phyloP scores from a whole-genome alignment of 2,797 vertebrate species.

The Triplophysa yarkandensis region DNA sequence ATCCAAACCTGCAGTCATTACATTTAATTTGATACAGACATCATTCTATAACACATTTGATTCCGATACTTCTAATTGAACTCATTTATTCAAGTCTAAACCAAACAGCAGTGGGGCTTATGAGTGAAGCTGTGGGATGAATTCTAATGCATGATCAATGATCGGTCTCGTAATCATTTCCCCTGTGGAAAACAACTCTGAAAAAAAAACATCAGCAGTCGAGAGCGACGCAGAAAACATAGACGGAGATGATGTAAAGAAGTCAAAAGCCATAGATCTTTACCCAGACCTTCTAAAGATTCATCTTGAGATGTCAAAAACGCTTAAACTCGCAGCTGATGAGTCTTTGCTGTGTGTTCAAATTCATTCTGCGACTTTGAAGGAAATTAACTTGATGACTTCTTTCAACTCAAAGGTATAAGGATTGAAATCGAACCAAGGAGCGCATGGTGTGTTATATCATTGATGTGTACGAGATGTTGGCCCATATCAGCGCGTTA shows the following conservation, averaged over 20 bases:
- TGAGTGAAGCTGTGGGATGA: not conserved
- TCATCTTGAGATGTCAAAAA: conserved; percentile 35
- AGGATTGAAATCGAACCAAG: not conserved
- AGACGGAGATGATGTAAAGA: conserved; percentile 30
- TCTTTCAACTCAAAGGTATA: conserved; percentile 8
- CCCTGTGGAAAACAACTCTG: conserved; percentile 1
- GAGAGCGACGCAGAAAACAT: conserved; percentile 32
- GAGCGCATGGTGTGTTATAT: not conserved
- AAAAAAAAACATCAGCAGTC: conserved; percentile 11
- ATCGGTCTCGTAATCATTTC: conserved; percentile 16
- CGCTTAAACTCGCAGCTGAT: conserved; percentile 13
- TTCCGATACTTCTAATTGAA: not conserved
- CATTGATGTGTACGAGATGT: not conserved
- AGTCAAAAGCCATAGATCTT: conserved; percentile 24
- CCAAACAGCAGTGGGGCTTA: not conserved
- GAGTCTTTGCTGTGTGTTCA: conserved; percentile 23
- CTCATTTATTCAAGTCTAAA: conserved; percentile 5
- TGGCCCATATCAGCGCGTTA: not conserved
- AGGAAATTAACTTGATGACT: conserved; percentile 15
- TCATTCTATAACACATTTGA: not conserved
- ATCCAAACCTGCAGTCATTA: not conserved
- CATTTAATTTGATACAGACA: not conserved
- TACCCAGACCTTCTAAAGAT: conserved; percentile 10
- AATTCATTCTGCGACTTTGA: conserved; percentile 14
- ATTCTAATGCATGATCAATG: conserved; percentile 17